Base-by-base conservation (phyloP, 2,113 vertebrate species). In the Brienomyrus brachyistius region DNA sequence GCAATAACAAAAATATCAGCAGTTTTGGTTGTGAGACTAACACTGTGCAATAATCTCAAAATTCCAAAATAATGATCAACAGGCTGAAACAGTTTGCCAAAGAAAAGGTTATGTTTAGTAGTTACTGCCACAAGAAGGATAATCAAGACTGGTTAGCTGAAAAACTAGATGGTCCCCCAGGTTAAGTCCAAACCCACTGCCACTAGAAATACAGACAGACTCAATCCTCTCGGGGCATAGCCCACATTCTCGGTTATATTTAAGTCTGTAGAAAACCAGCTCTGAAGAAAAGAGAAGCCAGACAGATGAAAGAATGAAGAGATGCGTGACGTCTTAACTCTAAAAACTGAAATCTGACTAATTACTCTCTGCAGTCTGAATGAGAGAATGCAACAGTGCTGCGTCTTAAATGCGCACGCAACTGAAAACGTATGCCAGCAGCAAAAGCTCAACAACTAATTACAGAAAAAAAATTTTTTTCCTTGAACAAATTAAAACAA, bases 211-310 rank as follows among this genome's bases (percentile, higher is more conserved):
- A 17, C 31, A 80, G 74, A 17, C 74, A 80, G 74, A 43, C 35
- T 77, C 1, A 80, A 80, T 80, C 31, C 74, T 80, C 74, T 17
- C 5, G 35, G 35, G 74, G 74, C n/a, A 19, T 43, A 80, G 74
- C 74, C 74, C 74, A 80, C 19, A 80, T 80, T 80, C 74, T 80
- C n/a, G 62, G 62, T 43, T 80, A 80, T 80, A 80, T 80, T 80
- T 80, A 80, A 80, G 74, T 80, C 74, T 80, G 74, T 15, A 17
- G 74, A 43, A 80, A 80, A 40, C 74, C 74, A 19, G 74, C 74
- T 80, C 43, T 43, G 74, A 80, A 80, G 74, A 80, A 17, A 77
- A 80, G 74, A 80, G 15, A 21, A 80, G 35, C 74, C 74, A 80
- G 74, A 80, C 31, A 80, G 35, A 80, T 80, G 74, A 80, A 80